Percentiles rank a stretch among this genome's conserved stretches.
phyloP scores from a whole-genome alignment of 1,140 invertebrate species.

The Aphidius gifuensis region DNA sequence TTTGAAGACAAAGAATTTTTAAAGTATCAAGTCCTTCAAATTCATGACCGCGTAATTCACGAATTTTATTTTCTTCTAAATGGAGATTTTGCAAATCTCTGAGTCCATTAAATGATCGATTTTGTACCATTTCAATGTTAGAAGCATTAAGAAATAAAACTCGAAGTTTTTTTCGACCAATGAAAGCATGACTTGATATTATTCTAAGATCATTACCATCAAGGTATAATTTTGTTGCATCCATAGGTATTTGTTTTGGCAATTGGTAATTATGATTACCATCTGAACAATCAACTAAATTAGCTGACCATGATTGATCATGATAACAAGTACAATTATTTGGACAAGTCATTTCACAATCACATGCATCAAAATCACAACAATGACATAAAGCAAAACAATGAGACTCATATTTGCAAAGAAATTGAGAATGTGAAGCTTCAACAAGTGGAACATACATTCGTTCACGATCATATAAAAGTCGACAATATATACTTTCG shows the following conservation, averaged over 20 bases:
- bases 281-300: slow-evolving; percentile 84
- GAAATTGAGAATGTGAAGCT: slow-evolving; percentile 80
- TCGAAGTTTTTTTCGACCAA: slow-evolving; percentile 81
- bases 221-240: slow-evolving; percentile 83
- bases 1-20: slow-evolving; percentile 63
- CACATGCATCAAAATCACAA: slow-evolving; percentile 90
- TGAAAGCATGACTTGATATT: slow-evolving; percentile 82
- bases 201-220: slow-evolving; percentile 82
- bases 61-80: slow-evolving; percentile 76
- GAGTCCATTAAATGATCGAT: slow-evolving; percentile 86
- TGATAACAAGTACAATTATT: slow-evolving; percentile 89
- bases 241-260: slow-evolving; percentile 87
- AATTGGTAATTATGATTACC: slow-evolving; percentile 69
- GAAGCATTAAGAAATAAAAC: slow-evolving; percentile 81
- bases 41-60: slow-evolving; percentile 76
- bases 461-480: slow-evolving; percentile 79
- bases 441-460: slow-evolving; percentile 78
- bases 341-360: slow-evolving; percentile 94
- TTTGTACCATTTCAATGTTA: slow-evolving; percentile 81
- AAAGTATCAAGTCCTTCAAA: slow-evolving; percentile 70
- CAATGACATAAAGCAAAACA: slow-evolving; percentile 89
- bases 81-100: slow-evolving; percentile 77
- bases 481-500: slow-evolving; percentile 82
- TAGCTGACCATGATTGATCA: slow-evolving; percentile 87
- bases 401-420: slow-evolving; percentile 87